These are phyloP conservation scores for Triplophysa bombifrons DNA, from an alignment of 2,797 vertebrate genomes.

Conservation along the genomic window DNA sequence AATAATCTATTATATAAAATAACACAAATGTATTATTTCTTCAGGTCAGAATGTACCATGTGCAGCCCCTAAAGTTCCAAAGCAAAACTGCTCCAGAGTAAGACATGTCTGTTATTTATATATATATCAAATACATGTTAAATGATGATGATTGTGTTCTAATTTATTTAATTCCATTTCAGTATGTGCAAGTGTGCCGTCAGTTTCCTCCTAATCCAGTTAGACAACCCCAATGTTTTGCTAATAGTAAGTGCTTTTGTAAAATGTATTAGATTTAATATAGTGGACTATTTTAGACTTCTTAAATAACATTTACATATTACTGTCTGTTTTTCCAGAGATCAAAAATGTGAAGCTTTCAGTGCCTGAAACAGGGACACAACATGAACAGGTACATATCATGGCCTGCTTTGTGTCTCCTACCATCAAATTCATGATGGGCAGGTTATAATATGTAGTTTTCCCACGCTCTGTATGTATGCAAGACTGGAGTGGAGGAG, in stretches of 20 bases:
- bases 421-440: neutral
- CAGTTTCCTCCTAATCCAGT: neutral
- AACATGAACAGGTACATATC: constrained; percentile 34
- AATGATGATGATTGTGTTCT: neutral
- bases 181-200: neutral
- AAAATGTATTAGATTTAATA: neutral
- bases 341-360: constrained; percentile 40
- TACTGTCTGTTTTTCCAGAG: constrained; percentile 28
- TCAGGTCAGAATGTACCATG: constrained; percentile 24
- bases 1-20: neutral
- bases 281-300: neutral
- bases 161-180: neutral
- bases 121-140: neutral
- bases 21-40: neutral
- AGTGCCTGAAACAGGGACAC: constrained; percentile 38
- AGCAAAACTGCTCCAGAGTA: constrained; percentile 13
- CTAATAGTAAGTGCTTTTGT: neutral
- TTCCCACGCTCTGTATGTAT: constrained; percentile 26
- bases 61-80: neutral
- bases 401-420: neutral
- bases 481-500: constrained; percentile 61
- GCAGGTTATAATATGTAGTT: neutral
- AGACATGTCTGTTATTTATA: neutral
- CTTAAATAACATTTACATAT: neutral
- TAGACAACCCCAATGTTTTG: neutral